Evolutionary conservation across 2,113 vertebrate genomes (phyloP), one percentile per base, ranked within the genome.

Genomic region (Rhinoderma darwinii): DNA sequence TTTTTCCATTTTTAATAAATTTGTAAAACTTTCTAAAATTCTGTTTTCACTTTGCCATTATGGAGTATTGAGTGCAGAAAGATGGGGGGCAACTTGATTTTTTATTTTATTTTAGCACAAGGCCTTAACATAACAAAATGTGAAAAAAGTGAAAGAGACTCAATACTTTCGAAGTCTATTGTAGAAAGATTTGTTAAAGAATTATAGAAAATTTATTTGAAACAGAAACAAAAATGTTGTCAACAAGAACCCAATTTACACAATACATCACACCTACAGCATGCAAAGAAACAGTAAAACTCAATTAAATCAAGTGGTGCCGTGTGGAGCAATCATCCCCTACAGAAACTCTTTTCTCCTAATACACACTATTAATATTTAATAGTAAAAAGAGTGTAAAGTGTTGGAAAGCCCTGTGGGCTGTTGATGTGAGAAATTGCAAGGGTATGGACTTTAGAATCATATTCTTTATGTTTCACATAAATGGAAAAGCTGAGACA

Each of bases 281-380:
- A 8, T 44, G 22, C 44, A 75, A 75, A n/a, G 41, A 2, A 35
- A 79, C 9, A n/a, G 77, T 79, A 25, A 56, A 56, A 79, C 20
- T 35, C 32, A 56, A n/a, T 59, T 79, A 39, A 14, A 79, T 56
- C 2, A 54, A 32, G 17, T 7, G 2, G 25, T 27, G n/a, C 41
- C 3, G 10, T 47, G 73, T n/a, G 17, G 44, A 47, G 20, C 27
- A 18, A 15, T 20, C 44, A 77, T 77, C 44, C 44, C 75, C 50
- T 79, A 25, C 30, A 59, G 77, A 30, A 39, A 59, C 18, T 39
- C 59, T 50, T 78, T 59, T 41, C 30, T 59, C 77, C 51, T 80
- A 80, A 80, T 56, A 37, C 51, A 80, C 77, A 20, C 32, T 80
- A 80, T 80, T 56, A 80, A 80, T 80, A 80, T 80, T 80, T 80